Base-by-base conservation (phyloP, 2,797 vertebrate genomes). In the Babyrousa celebensis region DNA sequence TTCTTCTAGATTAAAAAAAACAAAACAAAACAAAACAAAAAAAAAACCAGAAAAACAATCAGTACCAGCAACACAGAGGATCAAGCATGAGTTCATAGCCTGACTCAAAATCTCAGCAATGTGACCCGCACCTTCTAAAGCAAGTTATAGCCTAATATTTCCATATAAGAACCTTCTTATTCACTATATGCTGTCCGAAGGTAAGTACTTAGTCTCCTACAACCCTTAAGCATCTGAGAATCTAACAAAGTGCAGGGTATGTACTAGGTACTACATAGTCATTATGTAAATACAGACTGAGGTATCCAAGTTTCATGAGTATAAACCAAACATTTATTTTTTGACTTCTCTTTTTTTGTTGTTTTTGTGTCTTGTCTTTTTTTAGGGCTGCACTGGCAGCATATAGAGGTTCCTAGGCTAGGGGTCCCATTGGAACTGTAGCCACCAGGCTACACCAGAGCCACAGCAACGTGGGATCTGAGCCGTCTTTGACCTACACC, bases 1-100 rank as follows among this genome's bases (percentile, higher is more conserved):
- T 17, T 95, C 88, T 32, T 32, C 10, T 80, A 80, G 56, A 71
- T 17, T 79, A 4, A 56, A 62, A 83, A 71, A 54, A 96, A n/a
- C n/a, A n/a, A 36, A 36, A 36, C n/a, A n/a, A n/a, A n/a, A 48
- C 12, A 16, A 72, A 48, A 48, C 6, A 6, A 48, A 48, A 48
- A 6, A 48, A 48, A 48, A 6, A 48, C 43, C 9, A 10, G 43
- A 92, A 58, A 43, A 94, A 60, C 17, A 20, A 79, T 36, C 54
- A 65, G 54, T n/a, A 84, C 25, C 54, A n/a, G 67, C 12, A 72
- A 87, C 23, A 72, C 2, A 89, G 27, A 84, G 60, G 27, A 65
- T 48, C 17, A 91, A 56, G 20, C 79, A 32, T 84, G 36, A 83
- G 54, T 89, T 93, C 29, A 18, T 65, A 83, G 63, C 71, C 18